A percentile compares a stretch with the other conserved stretches of the same genome.
Evolutionary conservation across 2,113 vertebrate genomes (phyloP).

Genomic region (Phocoena phocoena): DNA sequence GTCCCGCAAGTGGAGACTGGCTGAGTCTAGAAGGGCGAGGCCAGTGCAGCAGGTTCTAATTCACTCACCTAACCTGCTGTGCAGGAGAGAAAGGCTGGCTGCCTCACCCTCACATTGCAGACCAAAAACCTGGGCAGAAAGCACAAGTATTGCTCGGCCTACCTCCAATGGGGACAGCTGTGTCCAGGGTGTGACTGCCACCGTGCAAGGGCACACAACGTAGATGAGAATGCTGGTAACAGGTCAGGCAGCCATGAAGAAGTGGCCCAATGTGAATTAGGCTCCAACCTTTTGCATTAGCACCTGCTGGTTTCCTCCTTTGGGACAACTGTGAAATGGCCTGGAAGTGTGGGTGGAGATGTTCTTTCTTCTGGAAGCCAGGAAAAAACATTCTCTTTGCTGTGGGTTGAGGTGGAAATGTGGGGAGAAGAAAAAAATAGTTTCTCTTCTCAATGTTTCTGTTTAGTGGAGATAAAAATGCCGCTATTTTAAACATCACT

Average conservation of each 20-base stretch:
- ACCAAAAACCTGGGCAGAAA: not conserved
- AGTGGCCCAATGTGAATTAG: not conserved
- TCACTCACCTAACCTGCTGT: not conserved
- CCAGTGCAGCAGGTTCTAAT: not conserved
- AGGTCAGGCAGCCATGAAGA: not conserved
- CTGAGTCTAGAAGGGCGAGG: not conserved
- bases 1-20: not conserved
- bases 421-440: not conserved
- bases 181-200: not conserved
- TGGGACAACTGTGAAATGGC: not conserved
- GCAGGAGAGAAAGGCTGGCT: not conserved
- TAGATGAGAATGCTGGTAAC: not conserved
- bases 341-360: not conserved
- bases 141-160: not conserved
- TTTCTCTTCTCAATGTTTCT: not conserved
- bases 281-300: not conserved
- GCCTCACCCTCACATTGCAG: not conserved
- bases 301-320: not conserved
- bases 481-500: not conserved
- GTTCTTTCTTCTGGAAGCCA: not conserved
- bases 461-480: not conserved
- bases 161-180: not conserved
- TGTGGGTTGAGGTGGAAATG: not conserved
- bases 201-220: rapidly evolving
- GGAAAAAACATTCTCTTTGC: not conserved